These are phyloP conservation scores for Noctilio leporinus DNA, from an alignment of 2,113 vertebrate genomes.

Conservation along the genomic window DNA sequence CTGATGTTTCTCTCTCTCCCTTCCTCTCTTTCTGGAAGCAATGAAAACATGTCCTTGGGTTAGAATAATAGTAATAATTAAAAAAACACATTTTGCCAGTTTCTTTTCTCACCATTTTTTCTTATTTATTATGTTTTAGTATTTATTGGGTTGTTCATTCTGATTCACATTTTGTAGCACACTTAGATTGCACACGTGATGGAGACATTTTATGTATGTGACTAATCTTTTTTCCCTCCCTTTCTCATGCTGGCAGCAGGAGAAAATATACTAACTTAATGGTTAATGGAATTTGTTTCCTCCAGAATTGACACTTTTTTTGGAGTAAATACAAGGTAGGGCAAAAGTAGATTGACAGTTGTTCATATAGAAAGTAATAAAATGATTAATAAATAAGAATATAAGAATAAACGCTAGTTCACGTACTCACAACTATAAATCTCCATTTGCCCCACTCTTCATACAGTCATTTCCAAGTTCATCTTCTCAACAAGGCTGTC, in stretches of 20 bases:
- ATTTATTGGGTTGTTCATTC: not conserved
- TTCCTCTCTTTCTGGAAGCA: too few species aligned
- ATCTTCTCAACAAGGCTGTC: not conserved
- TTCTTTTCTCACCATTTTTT: not conserved
- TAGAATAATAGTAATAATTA: too few species aligned
- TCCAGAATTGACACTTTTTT: not conserved
- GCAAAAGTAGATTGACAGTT: not conserved
- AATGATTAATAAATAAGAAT: too few species aligned
- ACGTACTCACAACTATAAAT: too few species aligned
- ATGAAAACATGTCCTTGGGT: too few species aligned
- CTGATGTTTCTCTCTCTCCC: too few species aligned
- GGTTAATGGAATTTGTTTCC: not conserved
- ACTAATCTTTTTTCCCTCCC: not conserved
- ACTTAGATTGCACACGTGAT: not conserved
- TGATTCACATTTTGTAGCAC: not conserved
- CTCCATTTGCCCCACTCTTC: too few species aligned
- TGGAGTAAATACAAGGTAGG: not conserved
- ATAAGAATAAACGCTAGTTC: too few species aligned
- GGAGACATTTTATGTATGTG: not conserved
- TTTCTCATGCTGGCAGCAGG: not conserved
- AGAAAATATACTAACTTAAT: not conserved
- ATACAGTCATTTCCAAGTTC: not conserved
- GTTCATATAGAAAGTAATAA: not conserved
- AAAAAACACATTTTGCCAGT: not conserved
- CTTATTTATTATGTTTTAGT: not conserved